A percentile compares a stretch with the other conserved stretches of the same genome.
These are phyloP conservation scores for Tragulus kanchil DNA, from an alignment of 2,113 vertebrate species.

Conservation along the genomic window DNA sequence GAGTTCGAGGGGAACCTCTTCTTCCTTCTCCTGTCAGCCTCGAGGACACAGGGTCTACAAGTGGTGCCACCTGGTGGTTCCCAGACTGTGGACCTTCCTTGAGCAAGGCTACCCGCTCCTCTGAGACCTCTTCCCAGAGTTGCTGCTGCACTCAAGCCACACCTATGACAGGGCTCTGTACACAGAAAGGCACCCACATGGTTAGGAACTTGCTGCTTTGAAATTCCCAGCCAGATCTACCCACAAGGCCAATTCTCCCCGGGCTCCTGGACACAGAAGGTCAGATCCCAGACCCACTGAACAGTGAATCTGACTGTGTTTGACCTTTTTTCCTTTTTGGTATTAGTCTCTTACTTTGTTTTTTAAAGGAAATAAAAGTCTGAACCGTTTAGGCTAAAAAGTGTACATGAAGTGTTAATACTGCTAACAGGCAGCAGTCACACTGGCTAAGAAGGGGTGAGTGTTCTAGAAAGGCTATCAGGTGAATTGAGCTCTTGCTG, in stretches of 20 bases:
- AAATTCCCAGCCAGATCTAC: neutral
- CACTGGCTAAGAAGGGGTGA: neutral
- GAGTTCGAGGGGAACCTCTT: neutral
- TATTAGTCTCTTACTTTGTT: neutral
- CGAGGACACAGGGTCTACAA: neutral
- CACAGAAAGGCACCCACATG: fast-evolving
- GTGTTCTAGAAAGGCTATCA: neutral
- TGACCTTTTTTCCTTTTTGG: neutral
- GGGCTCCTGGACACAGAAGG: neutral
- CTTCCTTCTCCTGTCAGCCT: neutral
- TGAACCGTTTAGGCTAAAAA: neutral
- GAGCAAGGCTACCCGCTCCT: neutral
- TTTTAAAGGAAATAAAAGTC: constrained; percentile 54
- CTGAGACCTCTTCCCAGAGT: neutral
- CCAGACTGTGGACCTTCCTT: neutral
- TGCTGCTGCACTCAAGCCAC: neutral
- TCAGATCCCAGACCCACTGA: neutral
- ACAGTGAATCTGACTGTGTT: neutral
- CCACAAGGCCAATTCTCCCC: neutral
- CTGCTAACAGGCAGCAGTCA: neutral
- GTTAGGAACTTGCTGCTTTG: neutral
- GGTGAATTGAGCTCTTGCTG: constrained; percentile 10
- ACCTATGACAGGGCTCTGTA: fast-evolving
- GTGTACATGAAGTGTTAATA: neutral
- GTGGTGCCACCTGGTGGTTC: fast-evolving